Percentiles rank a stretch among this genome's conserved stretches.
Evolutionary conservation across 2,888 invertebrate species (phyloP).

Genomic region (Tolmerus cingulatus): DNA sequence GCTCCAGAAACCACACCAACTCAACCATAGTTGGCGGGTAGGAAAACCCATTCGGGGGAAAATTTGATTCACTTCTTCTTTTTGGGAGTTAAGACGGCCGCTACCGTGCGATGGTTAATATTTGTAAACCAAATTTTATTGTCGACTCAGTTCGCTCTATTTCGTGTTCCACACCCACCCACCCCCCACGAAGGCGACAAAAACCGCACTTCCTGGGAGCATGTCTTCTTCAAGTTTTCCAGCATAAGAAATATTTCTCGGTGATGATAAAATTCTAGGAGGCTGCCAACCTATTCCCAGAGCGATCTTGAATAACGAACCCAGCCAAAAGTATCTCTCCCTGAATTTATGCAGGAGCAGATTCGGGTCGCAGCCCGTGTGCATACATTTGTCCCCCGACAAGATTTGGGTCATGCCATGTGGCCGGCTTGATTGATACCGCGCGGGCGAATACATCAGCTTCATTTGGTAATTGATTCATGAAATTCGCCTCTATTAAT

Average conservation of each 20-base stretch:
- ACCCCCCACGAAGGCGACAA: background rate
- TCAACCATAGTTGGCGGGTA: background rate
- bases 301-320: background rate
- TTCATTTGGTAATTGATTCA: constrained; percentile 18
- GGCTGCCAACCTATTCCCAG: background rate
- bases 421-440: background rate
- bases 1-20: background rate
- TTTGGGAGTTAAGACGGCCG: background rate
- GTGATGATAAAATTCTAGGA: constrained; percentile 8
- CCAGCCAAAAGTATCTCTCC: background rate
- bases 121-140: constrained; percentile 39
- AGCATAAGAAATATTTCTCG: background rate
- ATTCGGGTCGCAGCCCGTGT: background rate
- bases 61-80: constrained; percentile 18
- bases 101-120: background rate
- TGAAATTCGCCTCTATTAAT: constrained; percentile 22
- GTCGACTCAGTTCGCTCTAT: constrained; percentile 19
- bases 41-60: constrained; percentile 1
- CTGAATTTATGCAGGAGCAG: background rate
- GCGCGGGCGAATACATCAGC: background rate
- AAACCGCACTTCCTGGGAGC: background rate
- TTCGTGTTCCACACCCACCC: background rate
- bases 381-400: background rate
- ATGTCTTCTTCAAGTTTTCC: background rate
- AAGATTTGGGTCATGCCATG: background rate